Base-by-base conservation (phyloP, 2,113 vertebrate genomes). In the Psittacara wagleri region DNA sequence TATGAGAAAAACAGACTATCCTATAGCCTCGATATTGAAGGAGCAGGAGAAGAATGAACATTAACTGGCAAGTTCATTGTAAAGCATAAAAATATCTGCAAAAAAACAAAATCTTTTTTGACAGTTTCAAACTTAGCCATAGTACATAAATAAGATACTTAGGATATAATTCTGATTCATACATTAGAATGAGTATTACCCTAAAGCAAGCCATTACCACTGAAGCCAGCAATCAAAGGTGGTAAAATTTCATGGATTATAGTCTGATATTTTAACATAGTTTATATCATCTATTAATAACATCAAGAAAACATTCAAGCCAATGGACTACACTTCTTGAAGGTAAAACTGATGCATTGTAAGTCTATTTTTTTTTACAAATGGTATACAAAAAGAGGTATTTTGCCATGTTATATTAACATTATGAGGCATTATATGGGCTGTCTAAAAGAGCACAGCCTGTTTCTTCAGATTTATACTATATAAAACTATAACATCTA, bases 1-100 rank as follows among this genome's bases (percentile, higher is more conserved):
- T 92, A 95, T 90, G 91, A 96, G 94, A 96, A 96, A 96, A 95
- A 62, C 86, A 97, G 92, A 96, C 67, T 68, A 64, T 44, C 7
- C 13, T 85, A 69, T 48, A 96, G 83, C 31, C 49, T 94, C 41
- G 51, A 5, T 72, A 92, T 16, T 77, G 66, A 91, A 76, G 66
- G 62, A 91, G 77, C 66, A 89, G 41, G 41, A 41, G 46, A 84
- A 93, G 49, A 94, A 85, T 57, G 59, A 93, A 73, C 83, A 69
- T 76, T 91, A 87, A 93, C 81, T 94, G 94, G 86, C 49, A 94
- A 93, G 54, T 85, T 85, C 74, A 85, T 22, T 22, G 24, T 28
- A 75, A 93, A 76, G 52, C 39, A 81, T 61, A 93, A 95, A 90
- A 95, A 92, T 93, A 95, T 22, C n/a, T 67, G 54, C 20, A 77